Base-by-base conservation (phyloP, 1,140 invertebrate species). In the Drosophila funebris region DNA sequence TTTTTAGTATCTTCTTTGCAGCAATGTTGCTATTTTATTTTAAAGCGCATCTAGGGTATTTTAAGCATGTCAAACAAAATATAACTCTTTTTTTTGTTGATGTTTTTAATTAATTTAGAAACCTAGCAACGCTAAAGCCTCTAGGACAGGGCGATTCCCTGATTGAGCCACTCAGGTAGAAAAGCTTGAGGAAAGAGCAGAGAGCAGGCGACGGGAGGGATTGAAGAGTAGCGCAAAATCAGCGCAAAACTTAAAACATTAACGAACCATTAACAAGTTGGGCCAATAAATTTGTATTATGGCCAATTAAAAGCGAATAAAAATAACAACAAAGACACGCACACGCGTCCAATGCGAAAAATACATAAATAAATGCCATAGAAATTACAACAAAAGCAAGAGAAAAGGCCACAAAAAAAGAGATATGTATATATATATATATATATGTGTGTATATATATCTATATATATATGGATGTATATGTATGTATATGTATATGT, bases 221-320 rank as follows among this genome's bases (percentile, higher is more conserved):
- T n/a, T n/a, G 9, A n/a, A 46, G n/a, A 13, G 3, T 18, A 44
- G 18, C 11, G 29, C 4, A 67, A 56, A 73, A 54, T 54, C 37
- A 62, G 76, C 36, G 44, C 39, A 80, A 69, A 84, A 83, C 64
- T 80, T 66, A 72, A 72, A 88, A 48, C 83, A 88, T 88, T 83
- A 88, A 88, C 78, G 78, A 83, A 72, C 76, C 83, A 89, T 88
- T 88, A 79, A 83, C 78, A 88, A 88, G 84, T 88, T 88, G 57
- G 68, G 33, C 27, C 66, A 76, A 88, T 88, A 88, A 88, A 88
- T 88, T 88, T 88, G 50, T 83, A 88, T 88, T 88, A 88, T 82
- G 83, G 83, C 83, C 83, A 88, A 88, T 88, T 88, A 88, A 88
- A 89, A 83, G 72, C 72, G 29, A 88, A 88, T 88, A 88, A 89